A percentile compares a stretch with the other conserved stretches of the same genome.
Conservation (phyloP, 2,888 invertebrate genomes). For the Microctonus aethiopoides region DNA sequence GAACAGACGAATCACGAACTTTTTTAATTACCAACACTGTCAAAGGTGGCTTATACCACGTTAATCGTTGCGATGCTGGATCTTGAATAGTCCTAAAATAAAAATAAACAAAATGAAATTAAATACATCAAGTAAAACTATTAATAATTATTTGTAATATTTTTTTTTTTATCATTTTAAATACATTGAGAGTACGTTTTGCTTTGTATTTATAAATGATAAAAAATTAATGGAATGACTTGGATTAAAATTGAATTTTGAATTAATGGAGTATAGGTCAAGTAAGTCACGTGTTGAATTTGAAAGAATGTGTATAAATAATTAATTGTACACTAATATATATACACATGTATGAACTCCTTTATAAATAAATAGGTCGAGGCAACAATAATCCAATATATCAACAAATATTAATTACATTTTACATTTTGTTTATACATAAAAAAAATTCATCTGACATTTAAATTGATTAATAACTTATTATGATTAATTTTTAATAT, state of each 20-base stretch:
- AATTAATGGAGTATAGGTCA: conserved; percentile 26
- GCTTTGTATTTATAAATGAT: no score
- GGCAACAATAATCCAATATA: not conserved
- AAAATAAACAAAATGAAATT: not conserved
- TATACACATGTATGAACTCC: not conserved
- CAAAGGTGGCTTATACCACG: conserved; percentile 96
- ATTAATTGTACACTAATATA: not conserved
- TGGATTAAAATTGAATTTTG: not conserved
- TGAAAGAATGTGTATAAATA: not conserved
- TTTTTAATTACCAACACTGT: conserved; percentile 98
- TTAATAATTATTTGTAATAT: no score
- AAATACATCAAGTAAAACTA: no score
- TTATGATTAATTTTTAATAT: not conserved
- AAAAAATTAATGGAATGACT: not conserved
- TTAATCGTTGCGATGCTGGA: conserved; percentile 94
- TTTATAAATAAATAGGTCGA: conserved; percentile 30
- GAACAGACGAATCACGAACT: conserved; percentile 89
- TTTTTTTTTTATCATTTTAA: no score
- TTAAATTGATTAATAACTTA: not conserved
- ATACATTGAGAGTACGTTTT: no score
- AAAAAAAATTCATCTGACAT: not conserved
- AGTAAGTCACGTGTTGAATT: not conserved
- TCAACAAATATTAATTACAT: conserved; percentile 13
- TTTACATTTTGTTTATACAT: not conserved
- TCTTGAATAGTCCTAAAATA: conserved; percentile 91